Percentiles rank a stretch among this genome's conserved stretches.
phyloP scores from a whole-genome alignment of 2,888 invertebrate species.

The Leptopilina syphax region DNA sequence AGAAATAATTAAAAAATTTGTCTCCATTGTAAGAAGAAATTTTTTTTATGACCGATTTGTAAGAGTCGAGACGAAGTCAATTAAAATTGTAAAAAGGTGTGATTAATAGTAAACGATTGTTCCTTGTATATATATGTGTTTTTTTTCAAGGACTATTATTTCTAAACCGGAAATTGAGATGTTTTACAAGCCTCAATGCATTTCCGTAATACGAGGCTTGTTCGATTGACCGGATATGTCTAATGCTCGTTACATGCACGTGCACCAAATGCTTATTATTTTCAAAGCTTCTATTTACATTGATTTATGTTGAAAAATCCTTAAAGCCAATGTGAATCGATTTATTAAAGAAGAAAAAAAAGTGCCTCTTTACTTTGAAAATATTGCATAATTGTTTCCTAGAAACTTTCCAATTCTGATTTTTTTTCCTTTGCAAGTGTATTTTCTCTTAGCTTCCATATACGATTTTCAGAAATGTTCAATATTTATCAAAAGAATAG shows the following conservation, averaged over 20 bases:
- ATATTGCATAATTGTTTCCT: conserved; percentile 11
- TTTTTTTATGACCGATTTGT: background rate
- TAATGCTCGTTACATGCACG: conserved; percentile 36
- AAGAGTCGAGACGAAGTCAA: background rate
- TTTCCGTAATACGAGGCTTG: conserved; percentile 34
- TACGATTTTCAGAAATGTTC: conserved; percentile 3
- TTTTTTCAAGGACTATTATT: conserved; percentile 35
- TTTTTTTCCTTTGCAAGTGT: background rate
- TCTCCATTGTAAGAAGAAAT: background rate
- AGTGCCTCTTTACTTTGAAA: background rate
- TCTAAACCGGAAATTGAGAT: conserved; percentile 28
- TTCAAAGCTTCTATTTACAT: conserved; percentile 1
- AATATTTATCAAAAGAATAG: background rate
- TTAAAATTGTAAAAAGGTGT: background rate
- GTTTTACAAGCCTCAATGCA: conserved; percentile 31
- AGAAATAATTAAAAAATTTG: too few species aligned
- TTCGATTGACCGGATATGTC: conserved; percentile 37
- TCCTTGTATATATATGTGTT: background rate
- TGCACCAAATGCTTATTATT: conserved; percentile 18
- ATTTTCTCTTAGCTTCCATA: conserved; percentile 15
- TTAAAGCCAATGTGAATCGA: conserved; percentile 1
- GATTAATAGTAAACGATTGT: conserved; percentile 21
- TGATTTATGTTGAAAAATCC: conserved; percentile 16
- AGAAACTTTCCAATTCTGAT: conserved; percentile 27
- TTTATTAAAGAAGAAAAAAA: conserved; percentile 10